Evolutionary conservation across 2,113 vertebrate genomes (phyloP).

Genomic region (Forbesichthys agassizii): DNA sequence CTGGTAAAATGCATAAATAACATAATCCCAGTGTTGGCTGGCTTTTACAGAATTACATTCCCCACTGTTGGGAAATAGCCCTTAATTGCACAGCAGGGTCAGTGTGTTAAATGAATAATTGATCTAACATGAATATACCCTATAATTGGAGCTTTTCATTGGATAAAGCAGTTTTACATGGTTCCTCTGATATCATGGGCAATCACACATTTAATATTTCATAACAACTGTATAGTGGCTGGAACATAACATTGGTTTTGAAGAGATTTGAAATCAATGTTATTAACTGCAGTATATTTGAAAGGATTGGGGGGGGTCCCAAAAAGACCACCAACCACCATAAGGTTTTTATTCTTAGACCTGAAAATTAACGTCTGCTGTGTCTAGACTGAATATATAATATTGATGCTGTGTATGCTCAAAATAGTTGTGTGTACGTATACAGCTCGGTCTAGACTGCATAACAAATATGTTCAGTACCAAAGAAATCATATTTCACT

Average conservation of each 20-base stretch:
- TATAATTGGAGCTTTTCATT: slow-evolving; percentile 53
- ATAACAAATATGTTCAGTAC: too few relatives aligned
- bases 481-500: too few relatives aligned
- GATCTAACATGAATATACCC: slow-evolving; percentile 36
- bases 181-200: slow-evolving; percentile 27
- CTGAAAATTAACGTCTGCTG: too few relatives aligned
- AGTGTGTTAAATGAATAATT: slow-evolving; percentile 47
- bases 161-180: slow-evolving; percentile 33
- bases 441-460: too few relatives aligned
- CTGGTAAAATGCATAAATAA: slow-evolving; percentile 1
- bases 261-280: background rate
- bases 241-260: too few relatives aligned
- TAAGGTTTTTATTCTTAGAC: too few relatives aligned
- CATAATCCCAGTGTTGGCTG: slow-evolving; percentile 12
- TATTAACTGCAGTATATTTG: background rate
- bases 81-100: slow-evolving; percentile 31
- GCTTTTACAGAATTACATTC: slow-evolving; percentile 31
- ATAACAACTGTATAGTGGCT: background rate
- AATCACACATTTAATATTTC: slow-evolving; percentile 3
- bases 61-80: slow-evolving; percentile 32
- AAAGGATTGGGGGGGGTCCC: too few relatives aligned
- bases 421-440: too few relatives aligned
- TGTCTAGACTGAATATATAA: too few relatives aligned
- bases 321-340: too few relatives aligned
- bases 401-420: too few relatives aligned